A percentile compares a stretch with the other conserved stretches of the same genome.
Conservation (phyloP, 2,113 vertebrate species). For the Taurulus bubalis region DNA sequence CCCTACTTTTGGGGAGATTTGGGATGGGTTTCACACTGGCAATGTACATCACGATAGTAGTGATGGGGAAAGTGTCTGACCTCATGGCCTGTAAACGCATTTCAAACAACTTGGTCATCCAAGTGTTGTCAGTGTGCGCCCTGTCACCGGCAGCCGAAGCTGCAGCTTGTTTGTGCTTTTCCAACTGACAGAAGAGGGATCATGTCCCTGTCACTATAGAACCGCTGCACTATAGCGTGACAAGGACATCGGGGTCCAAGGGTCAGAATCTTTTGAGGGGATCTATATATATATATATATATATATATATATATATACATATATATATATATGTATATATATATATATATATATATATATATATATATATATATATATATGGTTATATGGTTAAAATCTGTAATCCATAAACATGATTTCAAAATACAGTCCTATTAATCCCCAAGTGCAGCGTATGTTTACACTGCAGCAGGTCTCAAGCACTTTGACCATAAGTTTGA, state of each 20-base stretch:
- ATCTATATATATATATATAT: neutral
- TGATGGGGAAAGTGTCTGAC: constrained; percentile 2
- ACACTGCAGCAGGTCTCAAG: neutral
- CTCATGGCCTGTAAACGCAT: constrained; percentile 3
- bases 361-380: too few relatives aligned
- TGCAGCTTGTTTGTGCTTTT: neutral
- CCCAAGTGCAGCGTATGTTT: too few relatives aligned
- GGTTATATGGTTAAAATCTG: neutral
- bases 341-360: neutral
- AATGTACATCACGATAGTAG: neutral
- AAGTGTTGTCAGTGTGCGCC: neutral
- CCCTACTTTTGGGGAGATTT: neutral
- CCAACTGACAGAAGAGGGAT: constrained; percentile 20
- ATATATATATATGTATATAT: neutral
- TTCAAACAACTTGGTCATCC: neutral
- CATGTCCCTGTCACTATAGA: constrained; percentile 14
- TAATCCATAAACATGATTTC: neutral
- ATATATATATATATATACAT: too few relatives aligned
- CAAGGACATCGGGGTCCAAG: neutral
- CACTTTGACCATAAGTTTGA: neutral
- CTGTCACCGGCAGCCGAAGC: neutral
- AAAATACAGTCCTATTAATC: neutral
- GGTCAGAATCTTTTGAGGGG: neutral
- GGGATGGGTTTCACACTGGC: neutral
- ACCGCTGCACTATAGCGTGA: neutral